These are phyloP conservation scores for Callinectes sapidus DNA, from an alignment of 2,888 invertebrate species.

Conservation along the genomic window DNA sequence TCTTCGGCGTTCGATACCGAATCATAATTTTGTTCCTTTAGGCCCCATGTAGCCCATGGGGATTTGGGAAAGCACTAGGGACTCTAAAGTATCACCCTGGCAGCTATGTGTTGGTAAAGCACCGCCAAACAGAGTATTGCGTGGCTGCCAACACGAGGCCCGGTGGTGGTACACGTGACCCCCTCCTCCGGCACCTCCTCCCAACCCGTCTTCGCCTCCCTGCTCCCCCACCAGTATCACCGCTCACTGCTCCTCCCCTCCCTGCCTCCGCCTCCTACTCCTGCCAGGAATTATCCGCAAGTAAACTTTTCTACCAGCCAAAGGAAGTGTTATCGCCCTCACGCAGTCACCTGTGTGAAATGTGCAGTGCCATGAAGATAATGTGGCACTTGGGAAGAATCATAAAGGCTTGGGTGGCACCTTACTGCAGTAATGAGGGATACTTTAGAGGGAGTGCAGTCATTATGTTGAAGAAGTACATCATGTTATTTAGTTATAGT, in stretches of 20 bases:
- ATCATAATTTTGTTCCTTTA: background rate
- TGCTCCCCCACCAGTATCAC: background rate
- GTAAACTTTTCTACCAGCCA: background rate
- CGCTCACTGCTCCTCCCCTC: background rate
- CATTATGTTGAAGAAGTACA: background rate
- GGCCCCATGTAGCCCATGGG: background rate
- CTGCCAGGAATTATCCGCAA: background rate
- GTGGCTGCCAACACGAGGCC: background rate
- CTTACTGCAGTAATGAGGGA: background rate
- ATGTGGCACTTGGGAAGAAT: background rate
- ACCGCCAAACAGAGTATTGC: background rate
- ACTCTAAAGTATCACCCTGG: background rate
- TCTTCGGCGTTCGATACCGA: background rate
- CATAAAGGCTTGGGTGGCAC: background rate
- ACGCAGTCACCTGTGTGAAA: background rate
- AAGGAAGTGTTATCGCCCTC: background rate
- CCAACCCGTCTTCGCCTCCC: background rate
- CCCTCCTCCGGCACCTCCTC: background rate
- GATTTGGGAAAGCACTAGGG: background rate
- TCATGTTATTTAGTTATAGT: background rate
- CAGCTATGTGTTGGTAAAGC: background rate
- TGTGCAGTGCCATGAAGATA: background rate
- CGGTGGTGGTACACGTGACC: conserved; percentile 18
- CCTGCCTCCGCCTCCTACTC: background rate
- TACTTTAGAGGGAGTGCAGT: too few relatives aligned